phyloP scores from a whole-genome alignment of 2,113 vertebrate genomes.

The Murina feae region DNA sequence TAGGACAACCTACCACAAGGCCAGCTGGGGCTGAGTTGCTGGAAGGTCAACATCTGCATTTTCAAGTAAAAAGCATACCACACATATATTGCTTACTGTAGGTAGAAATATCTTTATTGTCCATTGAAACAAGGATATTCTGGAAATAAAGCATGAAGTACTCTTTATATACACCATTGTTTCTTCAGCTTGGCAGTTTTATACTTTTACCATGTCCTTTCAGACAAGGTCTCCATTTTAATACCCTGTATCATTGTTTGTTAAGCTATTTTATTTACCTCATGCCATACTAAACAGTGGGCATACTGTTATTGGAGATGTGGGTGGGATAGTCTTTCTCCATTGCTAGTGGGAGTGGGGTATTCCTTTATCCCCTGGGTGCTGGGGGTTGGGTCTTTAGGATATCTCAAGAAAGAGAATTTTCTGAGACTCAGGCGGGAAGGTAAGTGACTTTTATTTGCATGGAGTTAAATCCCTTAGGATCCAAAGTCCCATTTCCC shows the following conservation, averaged over 20 bases:
- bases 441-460: too few relatives aligned
- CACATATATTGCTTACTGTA: not conserved
- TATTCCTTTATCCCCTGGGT: too few relatives aligned
- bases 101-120: slow-evolving; percentile 30
- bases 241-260: not conserved
- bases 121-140: not conserved
- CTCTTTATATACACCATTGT: not conserved
- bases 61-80: not conserved
- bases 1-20: slow-evolving; percentile 51
- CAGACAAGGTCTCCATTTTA: not conserved
- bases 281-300: not conserved
- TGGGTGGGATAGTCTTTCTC: too few relatives aligned
- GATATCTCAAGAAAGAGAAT: too few relatives aligned
- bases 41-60: slow-evolving; percentile 44
- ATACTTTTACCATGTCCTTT: slow-evolving; percentile 16
- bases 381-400: too few relatives aligned
- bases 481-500: too few relatives aligned
- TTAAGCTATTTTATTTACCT: not conserved
- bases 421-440: too few relatives aligned
- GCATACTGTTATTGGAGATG: too few relatives aligned
- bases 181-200: slow-evolving; percentile 10
- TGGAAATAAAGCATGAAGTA: slow-evolving; percentile 15
- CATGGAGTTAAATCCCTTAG: too few relatives aligned
- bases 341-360: too few relatives aligned
- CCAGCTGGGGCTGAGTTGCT: slow-evolving; percentile 32